Percentiles rank a stretch among this genome's conserved stretches.
Conservation (phyloP, 2,113 vertebrate genomes). For the Chloroceryle aenea region DNA sequence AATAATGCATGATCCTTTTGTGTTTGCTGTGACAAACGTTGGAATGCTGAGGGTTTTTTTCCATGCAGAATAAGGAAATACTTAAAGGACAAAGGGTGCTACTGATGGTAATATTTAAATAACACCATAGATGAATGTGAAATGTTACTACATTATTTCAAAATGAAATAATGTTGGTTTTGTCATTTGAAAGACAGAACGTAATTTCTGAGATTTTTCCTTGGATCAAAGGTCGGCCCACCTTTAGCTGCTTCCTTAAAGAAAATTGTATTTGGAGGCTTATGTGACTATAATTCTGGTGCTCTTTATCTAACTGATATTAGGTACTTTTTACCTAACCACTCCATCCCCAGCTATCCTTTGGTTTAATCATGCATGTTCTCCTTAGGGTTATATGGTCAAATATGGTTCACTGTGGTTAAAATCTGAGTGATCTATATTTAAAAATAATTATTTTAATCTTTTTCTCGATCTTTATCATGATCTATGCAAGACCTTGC, state of each 20-base stretch:
- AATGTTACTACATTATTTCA: background rate
- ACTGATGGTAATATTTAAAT: background rate
- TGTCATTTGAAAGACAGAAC: background rate
- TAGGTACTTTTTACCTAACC: background rate
- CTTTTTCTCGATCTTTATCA: background rate
- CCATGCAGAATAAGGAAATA: background rate
- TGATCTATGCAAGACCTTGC: background rate
- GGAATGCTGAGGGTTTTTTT: background rate
- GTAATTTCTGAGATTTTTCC: background rate
- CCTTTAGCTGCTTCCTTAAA: background rate
- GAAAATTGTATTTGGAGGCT: background rate
- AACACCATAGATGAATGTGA: background rate
- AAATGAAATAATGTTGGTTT: background rate
- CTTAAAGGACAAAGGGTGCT: background rate
- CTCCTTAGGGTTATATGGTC: accelerated
- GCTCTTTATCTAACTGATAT: background rate
- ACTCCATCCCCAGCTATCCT: background rate
- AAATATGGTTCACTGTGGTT: background rate
- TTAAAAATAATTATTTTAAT: background rate
- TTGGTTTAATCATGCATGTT: background rate
- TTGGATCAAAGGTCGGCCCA: background rate
- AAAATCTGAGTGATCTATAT: background rate
- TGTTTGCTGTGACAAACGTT: background rate
- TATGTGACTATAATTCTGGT: background rate
- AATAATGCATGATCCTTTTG: background rate